phyloP scores from a whole-genome alignment of 2,113 vertebrate species.

The Halichoeres trimaculatus region DNA sequence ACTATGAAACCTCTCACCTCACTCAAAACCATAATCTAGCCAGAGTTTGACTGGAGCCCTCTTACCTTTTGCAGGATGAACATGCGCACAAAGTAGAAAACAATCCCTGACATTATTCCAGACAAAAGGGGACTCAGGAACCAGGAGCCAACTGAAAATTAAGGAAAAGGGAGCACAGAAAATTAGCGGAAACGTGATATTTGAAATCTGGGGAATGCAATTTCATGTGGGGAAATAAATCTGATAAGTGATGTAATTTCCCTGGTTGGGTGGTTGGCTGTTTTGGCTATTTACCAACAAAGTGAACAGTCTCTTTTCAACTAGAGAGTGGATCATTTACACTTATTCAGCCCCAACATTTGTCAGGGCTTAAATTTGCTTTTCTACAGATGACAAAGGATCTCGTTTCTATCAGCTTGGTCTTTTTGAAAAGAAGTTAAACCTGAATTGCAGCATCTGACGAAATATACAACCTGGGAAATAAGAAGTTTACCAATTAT shows the following conservation, averaged over 20 bases:
- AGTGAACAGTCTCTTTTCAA: no score
- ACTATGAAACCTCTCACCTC: not conserved
- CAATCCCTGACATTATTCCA: constrained; percentile 92
- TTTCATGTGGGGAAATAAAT: not conserved
- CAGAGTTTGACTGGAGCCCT: not conserved
- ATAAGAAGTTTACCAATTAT: not conserved
- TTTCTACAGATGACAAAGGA: not conserved
- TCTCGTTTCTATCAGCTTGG: not conserved
- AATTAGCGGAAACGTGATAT: constrained; percentile 1
- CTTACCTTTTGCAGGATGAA: constrained; percentile 95
- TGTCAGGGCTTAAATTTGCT: not conserved
- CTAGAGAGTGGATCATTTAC: not conserved
- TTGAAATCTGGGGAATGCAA: not conserved
- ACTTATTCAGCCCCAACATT: not conserved
- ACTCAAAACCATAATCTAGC: not conserved
- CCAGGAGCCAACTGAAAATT: constrained; percentile 91
- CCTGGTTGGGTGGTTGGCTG: not conserved
- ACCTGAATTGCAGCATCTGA: not conserved
- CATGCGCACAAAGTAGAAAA: constrained; percentile 92
- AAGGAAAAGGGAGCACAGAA: not conserved
- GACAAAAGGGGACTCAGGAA: constrained; percentile 97
- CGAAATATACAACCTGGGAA: constrained; percentile 12
- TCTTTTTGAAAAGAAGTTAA: not conserved
- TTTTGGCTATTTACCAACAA: not conserved
- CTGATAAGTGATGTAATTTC: not conserved